Base-by-base conservation (phyloP, 1,140 invertebrate species). In the Goniozus legneri region DNA sequence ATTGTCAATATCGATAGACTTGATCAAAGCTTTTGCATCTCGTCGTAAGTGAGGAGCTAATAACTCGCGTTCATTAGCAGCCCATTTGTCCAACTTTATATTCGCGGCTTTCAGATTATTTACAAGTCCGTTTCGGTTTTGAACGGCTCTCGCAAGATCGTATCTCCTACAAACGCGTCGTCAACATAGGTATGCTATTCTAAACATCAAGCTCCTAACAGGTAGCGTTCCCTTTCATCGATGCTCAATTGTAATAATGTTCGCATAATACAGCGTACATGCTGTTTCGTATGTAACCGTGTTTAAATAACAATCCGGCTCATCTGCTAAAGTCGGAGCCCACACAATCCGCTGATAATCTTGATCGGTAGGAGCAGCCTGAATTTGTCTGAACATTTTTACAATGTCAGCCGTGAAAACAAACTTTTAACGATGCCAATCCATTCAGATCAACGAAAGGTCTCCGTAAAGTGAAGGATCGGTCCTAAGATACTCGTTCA, bases 351-450 rank as follows among this genome's bases (percentile, higher is more conserved):
- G 4, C 10, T 44, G 42, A 1, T 8, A 24, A 18, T 44, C 20
- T 1, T n/a, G 6, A 18, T 44, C 31, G 20, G 7, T 4, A 16
- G 33, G 12, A 10, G 20, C 2, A 2, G 36, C n/a, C 3, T 1
- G 8, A 16, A 44, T 36, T n/a, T 36, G 32, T 1, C 42, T 19
- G 13, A 36, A 44, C 33, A 44, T 44, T 36, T 44, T 24, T 1
- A 3, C n/a, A 7, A 47, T 38, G 19, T 47, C 45, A 1, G 37
- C 19, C 8, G 24, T 24, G 15, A 22, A 47, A 2, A 40, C 30
- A 8, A 16, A 47, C 18, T 34, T 20, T 8, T 14, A 24, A 8
- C 13, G 14, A n/a, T 37, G 27, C 36, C 36, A 39, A 3, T 19
- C 6, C 1, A 35, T 3, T 0, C 39, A 1, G 4, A 47, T 14